Conservation (phyloP, 2,797 vertebrate genomes). For the Synaphobranchus kaupii region DNA sequence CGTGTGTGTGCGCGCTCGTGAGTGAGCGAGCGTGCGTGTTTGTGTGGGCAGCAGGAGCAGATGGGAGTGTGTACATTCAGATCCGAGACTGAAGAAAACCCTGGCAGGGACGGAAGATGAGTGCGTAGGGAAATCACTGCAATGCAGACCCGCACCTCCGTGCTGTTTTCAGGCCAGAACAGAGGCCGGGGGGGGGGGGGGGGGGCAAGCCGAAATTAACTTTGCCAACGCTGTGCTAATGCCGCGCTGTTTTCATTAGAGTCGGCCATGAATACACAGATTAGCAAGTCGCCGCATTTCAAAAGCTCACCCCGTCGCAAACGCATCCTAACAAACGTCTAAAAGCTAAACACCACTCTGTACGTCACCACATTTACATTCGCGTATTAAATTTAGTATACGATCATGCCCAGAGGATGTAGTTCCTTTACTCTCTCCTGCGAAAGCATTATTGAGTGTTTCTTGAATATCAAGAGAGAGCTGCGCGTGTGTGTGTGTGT, state of each 20-base stretch:
- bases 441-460: slow-evolving; percentile 50
- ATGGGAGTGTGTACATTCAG: not conserved
- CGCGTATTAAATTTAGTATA: not conserved
- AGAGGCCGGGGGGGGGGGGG: not conserved
- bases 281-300: not conserved
- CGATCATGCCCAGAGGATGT: not conserved
- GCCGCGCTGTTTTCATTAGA: not conserved
- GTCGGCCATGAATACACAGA: not conserved
- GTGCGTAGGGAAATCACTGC: not conserved
- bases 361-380: not conserved
- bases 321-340: not conserved
- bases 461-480: not conserved
- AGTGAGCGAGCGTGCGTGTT: not conserved
- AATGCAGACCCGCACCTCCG: not conserved
- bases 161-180: not conserved
- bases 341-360: not conserved
- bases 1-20: not conserved
- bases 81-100: not conserved
- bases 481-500: not conserved
- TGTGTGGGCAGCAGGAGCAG: not conserved
- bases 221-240: not conserved
- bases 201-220: not conserved
- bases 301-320: not conserved
- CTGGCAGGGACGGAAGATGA: not conserved
- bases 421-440: not conserved